phyloP scores from a whole-genome alignment of 2,888 invertebrate genomes.

The Agrochola litura region DNA sequence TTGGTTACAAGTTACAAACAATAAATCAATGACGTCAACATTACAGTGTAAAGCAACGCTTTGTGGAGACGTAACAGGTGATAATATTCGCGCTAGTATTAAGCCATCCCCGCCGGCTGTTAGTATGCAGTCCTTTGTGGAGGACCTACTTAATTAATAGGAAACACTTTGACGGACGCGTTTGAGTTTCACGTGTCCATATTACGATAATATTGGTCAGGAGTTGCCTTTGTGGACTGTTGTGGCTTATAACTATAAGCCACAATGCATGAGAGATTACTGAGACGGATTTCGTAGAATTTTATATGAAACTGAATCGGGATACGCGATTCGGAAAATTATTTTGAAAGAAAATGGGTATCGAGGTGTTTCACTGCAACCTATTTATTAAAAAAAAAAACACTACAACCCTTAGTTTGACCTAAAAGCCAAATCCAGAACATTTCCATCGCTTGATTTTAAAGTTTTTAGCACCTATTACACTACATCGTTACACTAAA shows the following conservation, averaged over 20 bases:
- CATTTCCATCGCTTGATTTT: background rate
- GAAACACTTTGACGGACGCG: slow-evolving; percentile 28
- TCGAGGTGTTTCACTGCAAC: background rate
- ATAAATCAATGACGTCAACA: background rate
- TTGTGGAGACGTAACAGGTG: slow-evolving; percentile 6
- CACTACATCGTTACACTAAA: background rate
- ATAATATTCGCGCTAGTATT: background rate
- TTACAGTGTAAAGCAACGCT: background rate
- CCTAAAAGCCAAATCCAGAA: background rate
- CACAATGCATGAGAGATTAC: background rate
- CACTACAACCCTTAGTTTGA: background rate
- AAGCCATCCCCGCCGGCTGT: background rate
- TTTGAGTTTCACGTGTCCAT: slow-evolving; percentile 19
- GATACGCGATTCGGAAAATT: background rate
- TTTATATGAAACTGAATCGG: background rate
- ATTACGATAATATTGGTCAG: slow-evolving; percentile 37
- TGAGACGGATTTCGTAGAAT: background rate
- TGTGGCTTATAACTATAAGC: background rate
- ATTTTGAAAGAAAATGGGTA: background rate
- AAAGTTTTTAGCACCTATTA: background rate
- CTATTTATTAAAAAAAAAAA: background rate
- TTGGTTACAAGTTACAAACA: no score
- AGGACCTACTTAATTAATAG: slow-evolving; percentile 45
- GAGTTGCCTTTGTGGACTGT: slow-evolving; percentile 19
- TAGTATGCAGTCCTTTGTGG: slow-evolving; percentile 37